These are phyloP conservation scores for Halyomorpha halys DNA, from an alignment of 1,140 invertebrate genomes.

Conservation along the genomic window DNA sequence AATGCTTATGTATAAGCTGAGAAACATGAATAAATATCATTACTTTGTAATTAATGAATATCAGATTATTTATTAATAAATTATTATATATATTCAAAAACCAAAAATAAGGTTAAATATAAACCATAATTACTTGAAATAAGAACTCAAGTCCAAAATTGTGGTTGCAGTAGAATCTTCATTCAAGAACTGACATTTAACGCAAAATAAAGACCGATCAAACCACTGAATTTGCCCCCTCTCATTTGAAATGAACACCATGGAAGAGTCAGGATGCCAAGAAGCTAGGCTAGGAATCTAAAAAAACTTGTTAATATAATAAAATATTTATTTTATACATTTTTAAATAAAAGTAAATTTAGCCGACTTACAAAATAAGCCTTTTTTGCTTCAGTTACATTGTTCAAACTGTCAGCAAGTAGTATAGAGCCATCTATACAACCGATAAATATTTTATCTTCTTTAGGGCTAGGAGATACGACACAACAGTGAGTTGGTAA, in stretches of 20 bases:
- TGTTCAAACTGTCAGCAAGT: constrained; percentile 53
- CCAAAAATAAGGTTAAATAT: not conserved
- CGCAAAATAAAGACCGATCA: constrained; percentile 54
- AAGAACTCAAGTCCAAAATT: constrained; percentile 55
- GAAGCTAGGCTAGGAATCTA: constrained; percentile 56
- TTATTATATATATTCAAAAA: not conserved
- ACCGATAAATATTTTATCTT: constrained; percentile 59
- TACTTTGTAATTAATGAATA: no score
- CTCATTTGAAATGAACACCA: constrained; percentile 58
- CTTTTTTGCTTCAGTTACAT: constrained; percentile 50
- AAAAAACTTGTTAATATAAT: constrained; percentile 21
- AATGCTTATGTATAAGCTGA: no score
- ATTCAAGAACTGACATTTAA: constrained; percentile 54
- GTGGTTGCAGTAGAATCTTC: constrained; percentile 53
- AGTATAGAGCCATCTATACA: constrained; percentile 66
- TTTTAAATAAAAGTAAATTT: not conserved
- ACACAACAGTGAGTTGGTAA: constrained; percentile 60
- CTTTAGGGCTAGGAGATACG: constrained; percentile 52
- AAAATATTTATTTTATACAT: not conserved
- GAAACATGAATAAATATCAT: no score
- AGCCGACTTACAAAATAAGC: constrained; percentile 49
- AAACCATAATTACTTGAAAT: constrained; percentile 45
- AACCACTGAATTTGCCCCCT: constrained; percentile 66
- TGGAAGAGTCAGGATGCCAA: constrained; percentile 60
- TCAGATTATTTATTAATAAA: no score